A percentile compares a stretch with the other conserved stretches of the same genome.
phyloP scores from a whole-genome alignment of 2,113 vertebrate genomes.

The Camelus dromedarius region DNA sequence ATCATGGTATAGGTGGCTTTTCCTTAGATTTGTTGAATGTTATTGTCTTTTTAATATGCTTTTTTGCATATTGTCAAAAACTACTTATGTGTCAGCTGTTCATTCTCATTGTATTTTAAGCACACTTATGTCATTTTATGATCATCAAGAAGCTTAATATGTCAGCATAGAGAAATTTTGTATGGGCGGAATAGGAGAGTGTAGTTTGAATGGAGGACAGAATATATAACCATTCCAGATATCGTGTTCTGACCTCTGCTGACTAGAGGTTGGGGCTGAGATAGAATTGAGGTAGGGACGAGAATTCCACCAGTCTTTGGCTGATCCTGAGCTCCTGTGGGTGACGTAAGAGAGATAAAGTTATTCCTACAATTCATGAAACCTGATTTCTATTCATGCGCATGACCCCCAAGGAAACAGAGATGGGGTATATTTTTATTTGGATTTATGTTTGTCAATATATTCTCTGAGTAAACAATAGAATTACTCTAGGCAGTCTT shows the following conservation, averaged over 20 bases:
- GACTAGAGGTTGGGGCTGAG: neutral
- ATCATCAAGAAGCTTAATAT: neutral
- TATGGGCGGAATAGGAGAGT: neutral
- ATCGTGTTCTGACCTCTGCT: neutral
- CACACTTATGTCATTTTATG: neutral
- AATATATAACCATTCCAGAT: neutral
- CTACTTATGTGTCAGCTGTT: neutral
- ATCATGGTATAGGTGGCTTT: neutral
- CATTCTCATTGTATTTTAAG: neutral
- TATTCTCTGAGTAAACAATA: neutral
- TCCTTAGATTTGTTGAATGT: neutral
- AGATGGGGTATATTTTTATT: neutral
- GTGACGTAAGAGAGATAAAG: too few relatives aligned
- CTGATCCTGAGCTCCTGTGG: neutral
- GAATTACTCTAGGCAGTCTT: neutral
- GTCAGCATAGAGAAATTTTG: neutral
- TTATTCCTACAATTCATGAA: neutral
- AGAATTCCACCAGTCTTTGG: neutral
- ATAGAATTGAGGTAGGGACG: fast-evolving
- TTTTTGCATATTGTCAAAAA: neutral
- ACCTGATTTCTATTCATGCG: neutral
- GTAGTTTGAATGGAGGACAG: neutral
- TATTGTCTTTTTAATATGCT: neutral
- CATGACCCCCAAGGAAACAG: neutral
- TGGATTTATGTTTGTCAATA: neutral